Evolutionary conservation across 2,113 vertebrate genomes (phyloP), one percentile per base, ranked within the genome.

Genomic region (Bagarius yarrelli): DNA sequence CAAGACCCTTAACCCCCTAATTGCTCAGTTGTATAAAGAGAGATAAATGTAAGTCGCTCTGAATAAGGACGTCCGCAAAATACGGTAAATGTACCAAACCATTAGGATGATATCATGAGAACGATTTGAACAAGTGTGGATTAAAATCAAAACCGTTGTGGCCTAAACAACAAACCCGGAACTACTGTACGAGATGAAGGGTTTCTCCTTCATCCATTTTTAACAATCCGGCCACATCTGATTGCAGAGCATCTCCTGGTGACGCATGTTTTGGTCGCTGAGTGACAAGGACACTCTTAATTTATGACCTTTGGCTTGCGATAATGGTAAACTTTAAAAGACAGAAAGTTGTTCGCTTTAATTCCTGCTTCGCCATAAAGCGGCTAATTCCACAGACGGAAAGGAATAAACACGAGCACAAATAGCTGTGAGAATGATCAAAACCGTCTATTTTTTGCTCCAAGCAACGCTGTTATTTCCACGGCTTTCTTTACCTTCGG

Each of bases 281-380:
- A 83, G 84, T 91, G 86, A 93, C 89, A 90, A 90, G 90, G 86
- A 87, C 84, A 89, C 91, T 92, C 91, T 87, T 86, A 92, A 92
- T 91, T 92, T 91, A 90, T 82, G 87, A 72, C 88, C 87, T 74
- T 87, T 87, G 88, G 90, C 88, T 81, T 88, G 86, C 85, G 92
- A 93, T 93, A 93, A 94, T 94, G 82, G 88, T 91, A 91, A 91
- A 90, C 89, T 93, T 89, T 88, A 85, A 90, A 85, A 56, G 86
- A 89, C 87, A 90, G 83, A 91, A 89, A 88, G 89, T 91, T 47
- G 44, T 47, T 47, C 44, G 79, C 86, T 86, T 83, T 90, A 91
- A 91, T 90, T 90, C 82, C 85, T 87, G 87, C 88, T 90, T 90
- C 88, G 83, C 86, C 86, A 83, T 79, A 47, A 84, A 86, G 81